Base-by-base conservation (phyloP, 2,113 vertebrate species). In the Nesogale talazaci region DNA sequence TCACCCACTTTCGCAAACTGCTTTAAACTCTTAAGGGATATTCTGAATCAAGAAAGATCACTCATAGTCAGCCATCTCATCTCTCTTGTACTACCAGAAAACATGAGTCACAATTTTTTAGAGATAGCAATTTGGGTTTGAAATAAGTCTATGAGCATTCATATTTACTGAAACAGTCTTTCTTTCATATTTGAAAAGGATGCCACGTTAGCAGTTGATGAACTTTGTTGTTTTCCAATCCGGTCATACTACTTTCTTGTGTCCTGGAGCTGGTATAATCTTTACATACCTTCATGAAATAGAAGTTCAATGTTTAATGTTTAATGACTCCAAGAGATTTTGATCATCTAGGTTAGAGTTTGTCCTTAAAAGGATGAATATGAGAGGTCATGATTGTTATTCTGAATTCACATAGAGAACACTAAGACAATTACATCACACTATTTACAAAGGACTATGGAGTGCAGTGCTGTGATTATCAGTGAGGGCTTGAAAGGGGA, bases 1-100 rank as follows among this genome's bases (percentile, higher is more conserved):
- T 11, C 46, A 52, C 46, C 46, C 46, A 5, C 46, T 52, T 52
- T 52, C 9, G 46, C 9, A 52, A 52, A 52, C 46, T 52, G 46
- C 6, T 52, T 52, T 61, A 61, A 17, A 61, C 42, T 27, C 46
- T 36, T 36, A 52, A 46, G 2, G 3, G 12, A 56, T 17, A 63
- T 93, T 88, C 79, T 75, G 34, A 85, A 36, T 83, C 67, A 42
- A 90, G 20, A 72, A 92, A 74, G 94, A 79, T 63, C 25, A 56
- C 23, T 72, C 82, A 46, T 29, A 1, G 87, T 90, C 42, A 81
- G 34, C 31, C 16, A 77, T 22, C 11, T 91, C 56, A 42, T 59
- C 46, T 40, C 25, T 82, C 34, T 56, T 42, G 7, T 75, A 78
- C 61, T 36, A 63, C 79, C 10, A 90, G 67, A 85, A 93, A 93